phyloP scores from a whole-genome alignment of 2,888 invertebrate species.

The Ernsta delagoae region DNA sequence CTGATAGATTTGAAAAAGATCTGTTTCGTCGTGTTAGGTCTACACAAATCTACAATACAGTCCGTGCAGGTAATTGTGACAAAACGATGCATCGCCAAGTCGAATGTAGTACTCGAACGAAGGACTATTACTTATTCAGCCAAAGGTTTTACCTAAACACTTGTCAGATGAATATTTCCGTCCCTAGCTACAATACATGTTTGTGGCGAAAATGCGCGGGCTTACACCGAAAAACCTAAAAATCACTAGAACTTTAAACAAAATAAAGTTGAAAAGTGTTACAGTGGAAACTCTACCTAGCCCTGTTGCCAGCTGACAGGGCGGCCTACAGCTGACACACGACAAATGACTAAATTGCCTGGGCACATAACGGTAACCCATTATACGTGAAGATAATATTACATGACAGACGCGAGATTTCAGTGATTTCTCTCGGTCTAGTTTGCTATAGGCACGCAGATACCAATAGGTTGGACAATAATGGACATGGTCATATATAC shows the following conservation, averaged over 20 bases:
- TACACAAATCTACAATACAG: too few relatives aligned
- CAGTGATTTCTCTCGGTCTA: constrained; percentile 9
- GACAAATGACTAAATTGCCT: constrained; percentile 73
- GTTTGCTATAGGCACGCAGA: constrained; percentile 3
- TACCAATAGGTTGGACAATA: background rate
- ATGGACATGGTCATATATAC: too few relatives aligned
- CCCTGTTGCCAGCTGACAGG: constrained; percentile 47
- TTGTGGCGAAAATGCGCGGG: background rate
- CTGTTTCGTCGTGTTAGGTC: too few relatives aligned
- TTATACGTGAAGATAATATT: constrained; percentile 35
- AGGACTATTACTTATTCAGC: too few relatives aligned
- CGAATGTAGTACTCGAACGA: too few relatives aligned
- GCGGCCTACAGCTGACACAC: constrained; percentile 58
- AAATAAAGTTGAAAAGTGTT: background rate
- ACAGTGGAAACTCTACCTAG: constrained; percentile 9
- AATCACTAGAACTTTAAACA: background rate
- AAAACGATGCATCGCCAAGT: too few relatives aligned
- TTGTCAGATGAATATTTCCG: too few relatives aligned
- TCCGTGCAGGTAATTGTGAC: too few relatives aligned
- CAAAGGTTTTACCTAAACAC: too few relatives aligned
- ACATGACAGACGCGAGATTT: constrained; percentile 28
- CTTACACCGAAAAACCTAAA: background rate
- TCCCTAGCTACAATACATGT: too few relatives aligned
- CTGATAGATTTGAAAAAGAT: too few relatives aligned
- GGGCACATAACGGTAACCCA: constrained; percentile 59